A percentile compares a stretch with the other conserved stretches of the same genome.
Conservation (phyloP, 2,113 vertebrate species). For the Daphoenositta chrysoptera region DNA sequence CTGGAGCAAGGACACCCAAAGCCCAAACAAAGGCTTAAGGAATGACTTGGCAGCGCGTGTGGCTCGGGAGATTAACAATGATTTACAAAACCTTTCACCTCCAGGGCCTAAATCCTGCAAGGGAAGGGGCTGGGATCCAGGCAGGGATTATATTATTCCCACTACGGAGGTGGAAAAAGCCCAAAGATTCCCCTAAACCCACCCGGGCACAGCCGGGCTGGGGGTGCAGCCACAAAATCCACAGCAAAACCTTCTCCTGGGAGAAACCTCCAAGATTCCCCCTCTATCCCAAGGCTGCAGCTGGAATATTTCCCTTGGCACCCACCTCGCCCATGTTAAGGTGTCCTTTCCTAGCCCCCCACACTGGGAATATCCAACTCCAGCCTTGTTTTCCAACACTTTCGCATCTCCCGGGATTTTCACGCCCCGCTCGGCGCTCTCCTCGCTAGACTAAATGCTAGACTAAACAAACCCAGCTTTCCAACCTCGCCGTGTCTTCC, state of each 20-base stretch:
- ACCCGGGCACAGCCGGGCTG: neutral
- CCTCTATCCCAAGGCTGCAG: neutral
- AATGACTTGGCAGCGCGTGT: neutral
- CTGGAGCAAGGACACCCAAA: neutral
- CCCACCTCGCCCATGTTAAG: fast-evolving
- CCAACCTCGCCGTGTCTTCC: neutral
- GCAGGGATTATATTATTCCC: fast-evolving
- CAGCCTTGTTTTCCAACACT: neutral
- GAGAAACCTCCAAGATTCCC: fast-evolving
- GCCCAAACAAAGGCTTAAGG: neutral
- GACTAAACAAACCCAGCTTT: neutral
- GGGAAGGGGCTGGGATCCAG: neutral
- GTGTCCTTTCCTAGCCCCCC: neutral
- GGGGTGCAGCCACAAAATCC: neutral
- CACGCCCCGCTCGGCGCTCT: fast-evolving
- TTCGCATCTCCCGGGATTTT: neutral
- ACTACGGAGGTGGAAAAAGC: neutral
- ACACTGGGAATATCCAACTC: fast-evolving
- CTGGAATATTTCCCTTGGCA: neutral
- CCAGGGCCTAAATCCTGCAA: neutral
- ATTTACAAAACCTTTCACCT: slow-evolving; percentile 15
- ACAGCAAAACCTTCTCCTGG: neutral
- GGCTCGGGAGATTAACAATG: neutral
- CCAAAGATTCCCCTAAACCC: neutral
- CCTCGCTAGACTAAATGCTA: neutral